Conservation (phyloP, 2,888 invertebrate species). For the Tridacna gigas region DNA sequence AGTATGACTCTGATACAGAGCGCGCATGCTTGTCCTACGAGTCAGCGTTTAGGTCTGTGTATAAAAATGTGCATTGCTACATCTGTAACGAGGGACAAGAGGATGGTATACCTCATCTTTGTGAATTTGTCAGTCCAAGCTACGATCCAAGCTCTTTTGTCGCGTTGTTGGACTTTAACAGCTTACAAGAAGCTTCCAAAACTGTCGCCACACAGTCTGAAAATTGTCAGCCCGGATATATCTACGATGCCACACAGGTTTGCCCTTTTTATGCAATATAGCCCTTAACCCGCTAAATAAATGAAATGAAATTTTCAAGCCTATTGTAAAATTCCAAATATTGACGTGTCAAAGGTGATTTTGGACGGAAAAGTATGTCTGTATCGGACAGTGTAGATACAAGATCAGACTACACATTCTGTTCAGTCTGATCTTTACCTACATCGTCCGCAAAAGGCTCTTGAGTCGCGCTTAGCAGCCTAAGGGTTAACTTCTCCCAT, state of each 20-base stretch:
- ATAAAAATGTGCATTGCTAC: conserved; percentile 29
- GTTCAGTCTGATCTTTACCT: no score
- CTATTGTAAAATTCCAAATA: no score
- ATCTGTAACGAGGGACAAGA: conserved; percentile 20
- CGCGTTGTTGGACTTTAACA: conserved; percentile 22
- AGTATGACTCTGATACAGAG: conserved; percentile 14
- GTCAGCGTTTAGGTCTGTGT: neutral
- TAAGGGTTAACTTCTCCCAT: no score
- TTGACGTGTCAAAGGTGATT: no score
- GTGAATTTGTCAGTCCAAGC: neutral
- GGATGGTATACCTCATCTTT: neutral
- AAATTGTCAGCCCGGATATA: neutral
- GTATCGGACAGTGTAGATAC: no score
- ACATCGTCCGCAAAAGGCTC: no score
- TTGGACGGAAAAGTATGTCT: no score
- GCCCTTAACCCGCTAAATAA: no score
- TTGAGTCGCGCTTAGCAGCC: no score
- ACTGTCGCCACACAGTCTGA: neutral
- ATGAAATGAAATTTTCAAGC: no score
- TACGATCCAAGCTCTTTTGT: conserved; percentile 12
- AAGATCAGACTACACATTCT: no score
- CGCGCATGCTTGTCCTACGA: conserved; percentile 25
- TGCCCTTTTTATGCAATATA: neutral
- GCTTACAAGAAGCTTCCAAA: neutral
- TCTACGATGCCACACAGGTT: conserved; percentile 11